Conservation (phyloP, 2,797 vertebrate species). For the Lacerta viridis region DNA sequence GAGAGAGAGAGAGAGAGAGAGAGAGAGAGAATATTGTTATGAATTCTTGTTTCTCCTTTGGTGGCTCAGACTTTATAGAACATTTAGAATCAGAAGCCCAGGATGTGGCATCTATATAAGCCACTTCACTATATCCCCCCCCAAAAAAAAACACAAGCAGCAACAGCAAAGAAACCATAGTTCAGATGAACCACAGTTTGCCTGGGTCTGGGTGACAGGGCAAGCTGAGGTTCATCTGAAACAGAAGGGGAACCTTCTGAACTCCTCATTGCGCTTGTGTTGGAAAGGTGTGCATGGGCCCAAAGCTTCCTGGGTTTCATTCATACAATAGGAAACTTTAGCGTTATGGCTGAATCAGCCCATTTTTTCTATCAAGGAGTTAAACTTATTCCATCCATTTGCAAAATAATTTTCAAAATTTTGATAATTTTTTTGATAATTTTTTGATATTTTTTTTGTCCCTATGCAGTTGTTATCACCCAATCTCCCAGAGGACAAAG, state of each 20-base stretch:
- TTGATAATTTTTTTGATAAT: neutral
- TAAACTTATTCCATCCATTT: neutral
- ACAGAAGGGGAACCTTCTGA: neutral
- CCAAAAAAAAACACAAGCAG: constrained; percentile 2
- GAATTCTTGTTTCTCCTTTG: constrained; percentile 36
- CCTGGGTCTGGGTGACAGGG: neutral
- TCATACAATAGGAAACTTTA: neutral
- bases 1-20: neutral
- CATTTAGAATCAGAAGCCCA: constrained; percentile 3
- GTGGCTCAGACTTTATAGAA: neutral
- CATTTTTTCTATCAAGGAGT: neutral
- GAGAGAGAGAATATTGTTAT: constrained; percentile 16
- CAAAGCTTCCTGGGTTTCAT: neutral
- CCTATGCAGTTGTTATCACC: neutral
- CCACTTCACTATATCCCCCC: constrained; percentile 21
- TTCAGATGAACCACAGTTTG: neutral
- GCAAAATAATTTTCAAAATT: neutral
- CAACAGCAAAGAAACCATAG: neutral
- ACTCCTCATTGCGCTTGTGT: neutral
- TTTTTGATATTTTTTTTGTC: neutral
- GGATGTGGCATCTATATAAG: constrained; percentile 1
- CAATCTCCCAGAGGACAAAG: neutral
- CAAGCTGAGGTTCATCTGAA: neutral
- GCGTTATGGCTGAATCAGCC: neutral
- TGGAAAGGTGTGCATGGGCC: neutral